These are phyloP conservation scores for Argynnis bischoffii DNA, from an alignment of 2,888 invertebrate genomes.

Conservation along the genomic window DNA sequence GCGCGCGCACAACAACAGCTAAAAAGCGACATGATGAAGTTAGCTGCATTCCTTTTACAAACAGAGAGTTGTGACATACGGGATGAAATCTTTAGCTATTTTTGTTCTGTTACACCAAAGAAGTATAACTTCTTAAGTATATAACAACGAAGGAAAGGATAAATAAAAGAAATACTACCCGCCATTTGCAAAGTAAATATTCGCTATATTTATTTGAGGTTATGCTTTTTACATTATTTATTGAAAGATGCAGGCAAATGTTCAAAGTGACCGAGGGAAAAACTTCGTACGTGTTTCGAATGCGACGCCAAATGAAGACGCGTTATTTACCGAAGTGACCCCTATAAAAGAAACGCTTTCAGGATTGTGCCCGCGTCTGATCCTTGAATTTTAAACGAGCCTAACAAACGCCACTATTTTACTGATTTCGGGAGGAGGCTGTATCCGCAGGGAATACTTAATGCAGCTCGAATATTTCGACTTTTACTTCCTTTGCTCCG, in stretches of 20 bases:
- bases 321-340: conserved; percentile 73
- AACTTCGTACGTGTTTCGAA: conserved; percentile 35
- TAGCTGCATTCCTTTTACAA: too few relatives aligned
- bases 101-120: too few relatives aligned
- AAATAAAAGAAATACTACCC: too few relatives aligned
- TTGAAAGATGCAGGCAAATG: conserved; percentile 26
- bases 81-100: too few relatives aligned
- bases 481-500: background rate
- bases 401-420: conserved; percentile 54
- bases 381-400: conserved; percentile 69
- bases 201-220: too few relatives aligned
- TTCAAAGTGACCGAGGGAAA: conserved; percentile 34
- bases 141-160: too few relatives aligned
- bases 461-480: conserved; percentile 36
- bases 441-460: conserved; percentile 40
- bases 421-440: conserved; percentile 53
- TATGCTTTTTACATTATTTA: conserved; percentile 1
- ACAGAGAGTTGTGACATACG: too few relatives aligned
- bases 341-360: conserved; percentile 64
- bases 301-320: conserved; percentile 54
- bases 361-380: conserved; percentile 58
- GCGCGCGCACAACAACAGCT: too few relatives aligned
- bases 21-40: too few relatives aligned
- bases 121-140: too few relatives aligned
- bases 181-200: too few relatives aligned